Evolutionary conservation across 2,113 vertebrate species (phyloP).

Genomic region (Centrocercus urophasianus): DNA sequence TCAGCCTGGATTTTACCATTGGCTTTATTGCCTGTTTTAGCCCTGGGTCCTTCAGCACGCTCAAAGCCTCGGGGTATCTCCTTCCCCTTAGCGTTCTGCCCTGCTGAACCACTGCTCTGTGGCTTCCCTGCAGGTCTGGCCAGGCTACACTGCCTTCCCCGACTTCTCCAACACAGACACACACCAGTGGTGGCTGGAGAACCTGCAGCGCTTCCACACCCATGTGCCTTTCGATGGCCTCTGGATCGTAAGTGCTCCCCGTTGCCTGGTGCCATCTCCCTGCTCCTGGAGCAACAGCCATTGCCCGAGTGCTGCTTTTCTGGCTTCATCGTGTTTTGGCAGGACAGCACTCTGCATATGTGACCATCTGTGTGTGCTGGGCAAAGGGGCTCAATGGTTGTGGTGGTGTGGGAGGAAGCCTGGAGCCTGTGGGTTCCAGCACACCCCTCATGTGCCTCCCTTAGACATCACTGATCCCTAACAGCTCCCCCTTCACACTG

Average conservation of each 20-base stretch:
- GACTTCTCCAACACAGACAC: conserved; percentile 86
- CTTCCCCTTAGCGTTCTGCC: fast-evolving
- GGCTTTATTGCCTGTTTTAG: background rate
- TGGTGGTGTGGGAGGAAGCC: background rate
- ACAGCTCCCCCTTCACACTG: background rate
- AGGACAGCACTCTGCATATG: too few relatives aligned
- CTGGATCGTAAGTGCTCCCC: conserved; percentile 81
- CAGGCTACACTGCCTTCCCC: conserved; percentile 86
- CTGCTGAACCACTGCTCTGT: background rate
- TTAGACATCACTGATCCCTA: background rate
- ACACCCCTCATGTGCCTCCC: background rate
- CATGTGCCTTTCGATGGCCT: conserved; percentile 85
- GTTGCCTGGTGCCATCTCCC: background rate
- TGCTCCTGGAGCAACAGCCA: background rate
- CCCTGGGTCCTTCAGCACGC: fast-evolving
- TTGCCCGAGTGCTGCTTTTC: background rate
- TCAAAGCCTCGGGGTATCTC: background rate
- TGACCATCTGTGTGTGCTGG: background rate
- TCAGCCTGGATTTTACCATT: background rate
- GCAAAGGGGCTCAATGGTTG: too few relatives aligned
- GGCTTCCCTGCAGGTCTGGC: conserved; percentile 84
- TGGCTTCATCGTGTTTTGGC: background rate
- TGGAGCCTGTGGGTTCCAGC: background rate
- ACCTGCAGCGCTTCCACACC: conserved; percentile 81
- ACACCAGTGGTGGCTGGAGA: conserved; percentile 89